Conservation (phyloP, 2,888 invertebrate species). For the Pseudeuparius sepicola region DNA sequence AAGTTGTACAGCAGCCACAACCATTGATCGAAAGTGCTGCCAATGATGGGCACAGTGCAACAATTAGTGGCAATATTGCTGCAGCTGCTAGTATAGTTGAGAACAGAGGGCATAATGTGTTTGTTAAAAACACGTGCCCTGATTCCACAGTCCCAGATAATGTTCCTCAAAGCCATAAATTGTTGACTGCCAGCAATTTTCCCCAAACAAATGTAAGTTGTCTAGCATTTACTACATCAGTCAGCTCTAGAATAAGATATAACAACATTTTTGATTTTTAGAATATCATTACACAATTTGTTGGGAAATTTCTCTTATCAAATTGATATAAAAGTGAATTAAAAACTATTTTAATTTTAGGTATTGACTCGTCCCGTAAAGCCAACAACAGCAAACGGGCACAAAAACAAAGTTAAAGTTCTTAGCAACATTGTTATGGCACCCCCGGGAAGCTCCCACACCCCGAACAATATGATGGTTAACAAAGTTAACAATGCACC, state of each 20-base stretch:
- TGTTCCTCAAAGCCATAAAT: constrained; percentile 35
- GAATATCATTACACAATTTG: too few relatives aligned
- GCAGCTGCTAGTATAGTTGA: constrained; percentile 27
- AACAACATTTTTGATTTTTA: too few relatives aligned
- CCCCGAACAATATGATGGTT: constrained; percentile 30
- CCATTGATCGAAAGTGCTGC: constrained; percentile 12
- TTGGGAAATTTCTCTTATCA: too few relatives aligned
- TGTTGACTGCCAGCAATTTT: constrained; percentile 35
- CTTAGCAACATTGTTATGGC: constrained; percentile 35
- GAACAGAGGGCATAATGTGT: constrained; percentile 36
- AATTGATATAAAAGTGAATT: too few relatives aligned
- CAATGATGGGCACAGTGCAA: constrained; percentile 13
- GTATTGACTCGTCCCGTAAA: too few relatives aligned
- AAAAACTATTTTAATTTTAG: too few relatives aligned
- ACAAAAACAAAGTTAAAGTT: constrained; percentile 38
- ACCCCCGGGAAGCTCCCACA: constrained; percentile 26
- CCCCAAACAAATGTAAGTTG: constrained; percentile 35
- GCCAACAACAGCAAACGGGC: constrained; percentile 32
- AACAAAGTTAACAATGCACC: constrained; percentile 29
- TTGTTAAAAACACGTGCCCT: constrained; percentile 35
- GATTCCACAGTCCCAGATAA: constrained; percentile 28
- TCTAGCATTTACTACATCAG: too few relatives aligned
- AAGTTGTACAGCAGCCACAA: constrained; percentile 8
- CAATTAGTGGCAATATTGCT: constrained; percentile 17
- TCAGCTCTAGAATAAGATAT: too few relatives aligned